Base-by-base conservation (phyloP, 2,888 invertebrate species). In the Aporophyla nigra region DNA sequence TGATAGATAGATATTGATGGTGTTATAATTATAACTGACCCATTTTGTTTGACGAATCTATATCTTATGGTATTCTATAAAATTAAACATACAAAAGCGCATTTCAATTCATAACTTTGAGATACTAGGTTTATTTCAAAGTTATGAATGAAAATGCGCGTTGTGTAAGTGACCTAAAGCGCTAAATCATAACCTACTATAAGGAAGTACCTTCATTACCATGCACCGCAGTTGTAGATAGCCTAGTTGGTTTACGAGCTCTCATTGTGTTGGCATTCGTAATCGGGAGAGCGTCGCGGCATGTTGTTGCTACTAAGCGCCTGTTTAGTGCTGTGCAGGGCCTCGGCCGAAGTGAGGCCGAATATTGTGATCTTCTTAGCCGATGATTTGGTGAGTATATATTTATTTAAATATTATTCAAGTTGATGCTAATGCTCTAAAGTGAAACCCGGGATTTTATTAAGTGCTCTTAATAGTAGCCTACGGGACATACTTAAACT, bases 281-380 rank as follows among this genome's bases (percentile, higher is more conserved):
- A 54, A 61, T 54, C 69, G 78, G 78, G 83, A 71, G 63, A 62
- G 68, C 79, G 74, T 14, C 43, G 62, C 65, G 71, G n/a, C 56
- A 86, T 84, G 83, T 85, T 84, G 86, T 86, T 59, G 33, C 12
- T 83, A 53, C 33, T 86, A 62, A 62, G 78, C 80, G 71, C 33
- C 14, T 73, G 71, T 67, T 54, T 84, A 68, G 86, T 77, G 72
- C n/a, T 82, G 78, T 79, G 80, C 76, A 62, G 63, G 9, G 69
- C 68, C 51, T n/a, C 56, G 62, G 74, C 70, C 53, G 84, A 53
- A 33, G 58, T 66, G 46, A 89, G 89, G 76, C 98, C 98, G 5
- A 97, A 99, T 91, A 98, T 99, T 72, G 97, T 99, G 80, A 97
- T 98, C 86, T 98, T 99, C 86, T 92, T 99, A 69, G 99, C 99